Conservation (phyloP, 23 tunicate genomes). For the Trididemnum nubilum region DNA sequence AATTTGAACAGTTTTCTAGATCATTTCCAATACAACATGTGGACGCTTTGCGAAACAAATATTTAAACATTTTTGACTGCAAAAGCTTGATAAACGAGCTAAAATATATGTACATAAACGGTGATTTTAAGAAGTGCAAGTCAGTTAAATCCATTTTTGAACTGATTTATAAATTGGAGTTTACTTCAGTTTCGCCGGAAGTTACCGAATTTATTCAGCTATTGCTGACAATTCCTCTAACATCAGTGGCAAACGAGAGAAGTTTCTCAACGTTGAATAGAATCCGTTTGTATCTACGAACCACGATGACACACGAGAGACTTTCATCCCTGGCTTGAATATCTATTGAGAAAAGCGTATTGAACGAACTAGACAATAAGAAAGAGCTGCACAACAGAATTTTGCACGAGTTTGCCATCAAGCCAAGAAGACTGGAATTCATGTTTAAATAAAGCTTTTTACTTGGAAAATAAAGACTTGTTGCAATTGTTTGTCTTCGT, state of each 20-base stretch:
- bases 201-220: background rate
- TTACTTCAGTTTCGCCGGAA: slow-evolving; percentile 12
- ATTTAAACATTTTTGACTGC: slow-evolving; percentile 11
- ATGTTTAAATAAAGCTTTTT: slow-evolving; percentile 20
- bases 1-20: too few relatives aligned
- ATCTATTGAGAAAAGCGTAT: slow-evolving; percentile 25
- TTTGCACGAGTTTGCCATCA: slow-evolving; percentile 34
- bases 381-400: slow-evolving; percentile 36
- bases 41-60: slow-evolving; percentile 5
- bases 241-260: too few relatives aligned
- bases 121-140: slow-evolving; percentile 8
- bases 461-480: background rate
- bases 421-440: slow-evolving; percentile 36
- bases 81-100: slow-evolving; percentile 13
- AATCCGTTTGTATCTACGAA: too few relatives aligned
- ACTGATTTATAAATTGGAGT: too few relatives aligned
- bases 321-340: slow-evolving; percentile 34
- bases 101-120: slow-evolving; percentile 1
- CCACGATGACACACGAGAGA: slow-evolving; percentile 28
- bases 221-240: too few relatives aligned
- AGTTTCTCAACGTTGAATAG: too few relatives aligned
- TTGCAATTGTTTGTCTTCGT: background rate
- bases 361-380: slow-evolving; percentile 19
- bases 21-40: slow-evolving; percentile 16
- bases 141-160: slow-evolving; percentile 1